Evolutionary conservation across 2,113 vertebrate genomes (phyloP), one percentile per base, ranked within the genome.

Genomic region (Reinhardtius hippoglossoides): DNA sequence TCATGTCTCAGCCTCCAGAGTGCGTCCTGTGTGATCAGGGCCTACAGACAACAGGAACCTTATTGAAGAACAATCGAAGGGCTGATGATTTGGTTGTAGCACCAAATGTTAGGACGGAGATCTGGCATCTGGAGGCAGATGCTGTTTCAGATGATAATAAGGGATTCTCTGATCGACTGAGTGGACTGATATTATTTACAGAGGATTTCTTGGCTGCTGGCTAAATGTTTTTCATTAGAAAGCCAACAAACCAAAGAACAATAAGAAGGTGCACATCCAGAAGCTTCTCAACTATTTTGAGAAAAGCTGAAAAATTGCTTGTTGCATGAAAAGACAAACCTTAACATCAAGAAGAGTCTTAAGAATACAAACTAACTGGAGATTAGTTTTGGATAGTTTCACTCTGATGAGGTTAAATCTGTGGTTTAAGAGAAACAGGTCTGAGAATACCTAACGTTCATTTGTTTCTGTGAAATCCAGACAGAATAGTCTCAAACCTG

Each of bases 31-130:
- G 71, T 76, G 80, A 86, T 37, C 35, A 37, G 35, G 35, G 35
- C 44, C 15, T 56, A 52, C 50, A n/a, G 2, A 75, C 31, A 23
- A 31, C 15, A 23, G 8, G 54, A 74, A 61, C 35, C 42, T 18
- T 37, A 16, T 3, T 14, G 44, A 16, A 52, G 54, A 46, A 44
- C 70, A 66, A 26, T 37, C 18, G 18, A 5, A 20, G 18, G 6
- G 48, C 48, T 50, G 48, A 50, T 50, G 48, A 20, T 20, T 23
- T 18, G 27, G 55, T 18, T 15, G 70, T 76, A 81, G 80, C 78
- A 87, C 85, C 85, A 74, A 63, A 76, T 31, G 63, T 5, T n/a
- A 48, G 70, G 82, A 84, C 56, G 24, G 44, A 75, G 67, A 76
- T 56, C 48, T 6, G 48, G 18, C 48, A 20, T 37, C 65, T 63